A percentile compares a stretch with the other conserved stretches of the same genome.
Conservation (phyloP, 2,888 invertebrate genomes). For the Eledona agricola region DNA sequence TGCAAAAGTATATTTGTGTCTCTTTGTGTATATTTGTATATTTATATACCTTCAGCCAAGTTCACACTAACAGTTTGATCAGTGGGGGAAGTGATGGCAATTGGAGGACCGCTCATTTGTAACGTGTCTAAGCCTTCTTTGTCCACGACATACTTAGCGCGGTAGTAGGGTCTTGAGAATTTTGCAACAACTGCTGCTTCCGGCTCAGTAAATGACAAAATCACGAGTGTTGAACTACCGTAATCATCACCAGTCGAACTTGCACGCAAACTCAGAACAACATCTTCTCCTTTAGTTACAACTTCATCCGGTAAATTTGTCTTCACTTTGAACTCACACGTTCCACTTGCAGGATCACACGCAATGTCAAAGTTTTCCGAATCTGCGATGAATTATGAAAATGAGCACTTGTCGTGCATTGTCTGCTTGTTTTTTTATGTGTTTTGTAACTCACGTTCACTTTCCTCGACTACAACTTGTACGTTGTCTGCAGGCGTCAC, state of each 20-base stretch:
- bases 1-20: too few relatives aligned
- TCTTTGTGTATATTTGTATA: too few relatives aligned
- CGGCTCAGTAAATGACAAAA: too few relatives aligned
- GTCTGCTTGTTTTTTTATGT: too few relatives aligned
- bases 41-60: conserved; percentile 4
- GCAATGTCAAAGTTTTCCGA: conserved; percentile 3
- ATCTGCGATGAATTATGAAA: conserved; percentile 11
- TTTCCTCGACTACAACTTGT: too few relatives aligned
- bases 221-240: not conserved
- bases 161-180: conserved; percentile 15
- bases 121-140: not conserved
- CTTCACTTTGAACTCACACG: conserved; percentile 12
- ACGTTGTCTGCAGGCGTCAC: too few relatives aligned
- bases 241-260: conserved; percentile 9
- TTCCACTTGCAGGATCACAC: conserved; percentile 1
- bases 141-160: conserved; percentile 2
- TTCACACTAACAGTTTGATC: not conserved
- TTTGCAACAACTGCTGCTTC: conserved; percentile 51
- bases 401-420: conserved; percentile 19
- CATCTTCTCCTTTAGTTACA: conserved; percentile 55
- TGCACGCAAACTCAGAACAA: conserved; percentile 59
- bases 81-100: not conserved
- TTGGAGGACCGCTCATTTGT: not conserved
- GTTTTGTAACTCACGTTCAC: too few relatives aligned
- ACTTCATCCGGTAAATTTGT: conserved; percentile 52